A percentile compares a stretch with the other conserved stretches of the same genome.
Evolutionary conservation across 2,113 vertebrate genomes (phyloP).

Genomic region (Pteronura brasiliensis): DNA sequence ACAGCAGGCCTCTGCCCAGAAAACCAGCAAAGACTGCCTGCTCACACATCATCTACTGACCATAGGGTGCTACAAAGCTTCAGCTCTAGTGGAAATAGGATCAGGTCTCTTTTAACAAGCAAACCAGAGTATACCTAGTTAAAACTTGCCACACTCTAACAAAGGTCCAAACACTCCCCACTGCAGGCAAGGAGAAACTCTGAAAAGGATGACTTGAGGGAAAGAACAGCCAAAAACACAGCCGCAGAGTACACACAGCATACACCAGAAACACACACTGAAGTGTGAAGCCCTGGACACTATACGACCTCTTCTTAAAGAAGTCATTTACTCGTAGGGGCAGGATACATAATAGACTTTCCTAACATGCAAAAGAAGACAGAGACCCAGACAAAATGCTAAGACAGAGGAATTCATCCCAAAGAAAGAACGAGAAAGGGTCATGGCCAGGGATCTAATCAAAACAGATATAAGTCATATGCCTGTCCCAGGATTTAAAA

Average conservation of each 20-base stretch:
- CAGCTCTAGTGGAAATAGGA: background rate
- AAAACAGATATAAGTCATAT: too few relatives aligned
- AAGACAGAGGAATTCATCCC: background rate
- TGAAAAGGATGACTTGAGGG: background rate
- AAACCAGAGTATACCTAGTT: background rate
- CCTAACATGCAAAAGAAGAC: background rate
- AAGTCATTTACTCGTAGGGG: background rate
- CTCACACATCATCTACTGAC: background rate
- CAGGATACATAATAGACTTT: background rate
- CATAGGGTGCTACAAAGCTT: background rate
- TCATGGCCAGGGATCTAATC: too few relatives aligned
- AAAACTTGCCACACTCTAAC: background rate
- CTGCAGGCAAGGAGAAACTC: background rate
- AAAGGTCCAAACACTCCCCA: background rate
- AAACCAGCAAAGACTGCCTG: background rate
- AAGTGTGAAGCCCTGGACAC: background rate
- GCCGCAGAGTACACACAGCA: background rate
- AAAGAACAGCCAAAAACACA: background rate
- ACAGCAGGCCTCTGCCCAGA: background rate
- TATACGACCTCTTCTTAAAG: background rate
- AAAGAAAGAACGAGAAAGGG: background rate
- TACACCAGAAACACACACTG: background rate
- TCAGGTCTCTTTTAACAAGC: background rate
- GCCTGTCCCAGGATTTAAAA: too few relatives aligned
- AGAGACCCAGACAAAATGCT: background rate